Evolutionary conservation across 2,888 invertebrate genomes (phyloP).

Genomic region (Siphlonurus alternatus): DNA sequence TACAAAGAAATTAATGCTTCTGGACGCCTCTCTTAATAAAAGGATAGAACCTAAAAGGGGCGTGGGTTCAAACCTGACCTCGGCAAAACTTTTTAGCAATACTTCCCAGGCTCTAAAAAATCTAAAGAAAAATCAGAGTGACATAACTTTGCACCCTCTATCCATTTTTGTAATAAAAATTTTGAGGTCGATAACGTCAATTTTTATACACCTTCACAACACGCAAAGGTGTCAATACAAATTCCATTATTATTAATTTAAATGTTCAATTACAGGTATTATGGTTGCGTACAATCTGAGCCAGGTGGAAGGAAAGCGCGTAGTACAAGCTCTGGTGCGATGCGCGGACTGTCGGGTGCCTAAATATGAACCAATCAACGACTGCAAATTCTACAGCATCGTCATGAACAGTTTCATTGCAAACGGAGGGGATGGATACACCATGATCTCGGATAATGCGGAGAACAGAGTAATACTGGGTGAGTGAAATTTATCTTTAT

Average conservation of each 20-base stretch:
- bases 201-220: too few relatives aligned
- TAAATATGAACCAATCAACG: constrained; percentile 34
- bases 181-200: too few relatives aligned
- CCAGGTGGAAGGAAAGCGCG: constrained; percentile 41
- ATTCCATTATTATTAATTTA: not conserved
- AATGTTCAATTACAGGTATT: constrained; percentile 24
- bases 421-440: constrained; percentile 58
- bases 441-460: constrained; percentile 26
- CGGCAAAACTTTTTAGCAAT: too few relatives aligned
- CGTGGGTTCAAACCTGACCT: too few relatives aligned
- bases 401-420: constrained; percentile 46
- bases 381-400: constrained; percentile 39
- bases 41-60: too few relatives aligned
- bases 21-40: too few relatives aligned
- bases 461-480: constrained; percentile 22
- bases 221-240: too few relatives aligned
- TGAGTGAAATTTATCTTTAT: too few relatives aligned
- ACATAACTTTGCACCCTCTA: too few relatives aligned
- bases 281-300: constrained; percentile 47
- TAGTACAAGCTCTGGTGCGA: constrained; percentile 40
- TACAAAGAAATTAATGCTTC: too few relatives aligned
- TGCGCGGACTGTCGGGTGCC: constrained; percentile 54
- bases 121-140: too few relatives aligned
- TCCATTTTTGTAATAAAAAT: not conserved
- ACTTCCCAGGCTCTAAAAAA: too few relatives aligned